Base-by-base conservation (phyloP, 2,888 invertebrate species). In the Parthenolecanium corni region DNA sequence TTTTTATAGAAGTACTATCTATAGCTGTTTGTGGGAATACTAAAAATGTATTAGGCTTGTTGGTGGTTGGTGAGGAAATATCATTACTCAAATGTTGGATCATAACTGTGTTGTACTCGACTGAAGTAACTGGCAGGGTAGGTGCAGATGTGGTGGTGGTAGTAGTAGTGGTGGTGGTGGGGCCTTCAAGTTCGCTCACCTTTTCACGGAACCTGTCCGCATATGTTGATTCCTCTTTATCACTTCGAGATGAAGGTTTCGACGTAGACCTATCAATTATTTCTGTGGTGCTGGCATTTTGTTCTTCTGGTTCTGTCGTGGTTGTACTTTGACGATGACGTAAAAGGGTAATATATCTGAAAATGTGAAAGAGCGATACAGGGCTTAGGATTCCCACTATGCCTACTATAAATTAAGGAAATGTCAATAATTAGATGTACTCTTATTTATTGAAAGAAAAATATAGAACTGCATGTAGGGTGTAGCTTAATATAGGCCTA, bases 331-430 rank as follows among this genome's bases (percentile, higher is more conserved):
- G 58, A 64, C 75, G 70, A 64, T 74, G 73, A 38, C 76, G 72
- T 57, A 73, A 72, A 14, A 74, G 69, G 52, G 71, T 75, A 18
- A 74, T 71, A 67, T 77, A 77, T 47, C 58, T 58, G 23, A 12
- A 58, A 51, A 9, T 2, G n/a, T 31, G 31, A 31, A 9, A n/a
- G n/a, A n/a, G n/a, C n/a, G n/a, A n/a, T n/a, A n/a, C n/a, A n/a
- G n/a, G n/a, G n/a, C n/a, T n/a, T n/a, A n/a, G n/a, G n/a, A n/a
- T n/a, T n/a, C n/a, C n/a, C n/a, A n/a, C n/a, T n/a, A n/a, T n/a
- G n/a, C n/a, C n/a, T n/a, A n/a, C n/a, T n/a, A n/a, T n/a, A n/a
- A n/a, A n/a, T n/a, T n/a, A n/a, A n/a, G n/a, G n/a, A n/a, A n/a
- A n/a, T n/a, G n/a, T n/a, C n/a, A n/a, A n/a, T n/a, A n/a, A n/a